Evolutionary conservation across 1,140 invertebrate species (phyloP).

Genomic region (Polyergus mexicanus): DNA sequence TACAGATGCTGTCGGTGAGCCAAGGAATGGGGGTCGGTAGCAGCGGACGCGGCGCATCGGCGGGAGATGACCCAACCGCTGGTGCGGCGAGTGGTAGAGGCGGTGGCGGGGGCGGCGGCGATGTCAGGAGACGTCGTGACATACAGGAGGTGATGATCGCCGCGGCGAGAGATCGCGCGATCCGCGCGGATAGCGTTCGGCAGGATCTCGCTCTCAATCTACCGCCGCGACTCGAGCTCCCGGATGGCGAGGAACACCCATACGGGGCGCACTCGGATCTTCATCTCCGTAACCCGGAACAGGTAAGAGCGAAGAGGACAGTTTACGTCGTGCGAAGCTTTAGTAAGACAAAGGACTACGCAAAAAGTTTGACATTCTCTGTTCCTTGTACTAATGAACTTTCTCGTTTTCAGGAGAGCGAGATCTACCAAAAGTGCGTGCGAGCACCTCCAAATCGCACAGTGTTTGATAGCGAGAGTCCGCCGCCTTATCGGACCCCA

Average conservation of each 20-base stretch:
- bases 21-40: conserved; percentile 87
- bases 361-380: neutral
- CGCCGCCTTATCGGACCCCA: conserved; percentile 89
- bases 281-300: conserved; percentile 89
- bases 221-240: conserved; percentile 90
- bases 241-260: conserved; percentile 91
- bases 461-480: conserved; percentile 90
- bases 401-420: conserved; percentile 87
- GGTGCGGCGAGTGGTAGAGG: conserved; percentile 80
- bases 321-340: too few species aligned
- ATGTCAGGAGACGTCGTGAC: conserved; percentile 70
- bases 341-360: neutral
- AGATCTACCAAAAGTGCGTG: conserved; percentile 91
- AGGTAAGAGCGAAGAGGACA: conserved; percentile 83
- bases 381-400: conserved; percentile 3
- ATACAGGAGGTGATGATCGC: conserved; percentile 85
- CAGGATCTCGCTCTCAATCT: conserved; percentile 89
- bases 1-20: conserved; percentile 89
- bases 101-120: conserved; percentile 85
- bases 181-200: conserved; percentile 88
- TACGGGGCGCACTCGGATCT: conserved; percentile 88
- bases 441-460: conserved; percentile 91
- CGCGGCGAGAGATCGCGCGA: conserved; percentile 87
- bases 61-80: conserved; percentile 77
- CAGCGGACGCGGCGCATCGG: conserved; percentile 87